A percentile compares a stretch with the other conserved stretches of the same genome.
phyloP scores from a whole-genome alignment of 2,113 vertebrate genomes.

The Colaptes auratus region DNA sequence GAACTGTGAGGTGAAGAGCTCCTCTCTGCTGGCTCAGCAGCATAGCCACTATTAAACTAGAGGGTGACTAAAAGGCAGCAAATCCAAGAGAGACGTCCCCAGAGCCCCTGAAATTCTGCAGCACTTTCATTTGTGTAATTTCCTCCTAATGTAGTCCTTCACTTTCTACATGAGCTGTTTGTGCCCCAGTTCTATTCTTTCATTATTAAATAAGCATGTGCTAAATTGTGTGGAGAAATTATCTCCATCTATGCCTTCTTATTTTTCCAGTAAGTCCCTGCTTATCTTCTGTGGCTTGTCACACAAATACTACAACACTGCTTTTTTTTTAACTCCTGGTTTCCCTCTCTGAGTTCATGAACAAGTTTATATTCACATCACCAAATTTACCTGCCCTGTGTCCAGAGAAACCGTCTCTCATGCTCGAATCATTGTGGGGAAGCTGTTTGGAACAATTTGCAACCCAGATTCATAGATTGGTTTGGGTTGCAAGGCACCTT shows the following conservation, averaged over 20 bases:
- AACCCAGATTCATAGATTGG: too few species aligned
- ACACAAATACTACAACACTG: background rate
- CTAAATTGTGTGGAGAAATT: background rate
- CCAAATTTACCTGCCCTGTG: background rate
- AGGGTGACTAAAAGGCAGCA: background rate
- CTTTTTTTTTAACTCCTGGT: background rate
- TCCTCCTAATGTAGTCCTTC: background rate
- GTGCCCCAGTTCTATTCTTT: background rate
- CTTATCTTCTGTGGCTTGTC: background rate
- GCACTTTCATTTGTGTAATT: background rate
- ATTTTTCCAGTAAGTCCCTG: background rate
- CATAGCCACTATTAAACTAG: background rate
- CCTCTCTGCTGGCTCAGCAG: background rate
- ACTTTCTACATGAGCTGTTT: background rate
- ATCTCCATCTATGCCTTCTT: background rate
- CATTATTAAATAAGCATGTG: background rate
- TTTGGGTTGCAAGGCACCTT: too few species aligned
- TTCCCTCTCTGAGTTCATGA: background rate
- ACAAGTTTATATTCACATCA: background rate
- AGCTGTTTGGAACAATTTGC: background rate
- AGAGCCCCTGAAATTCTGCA: background rate
- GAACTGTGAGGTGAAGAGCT: accelerated
- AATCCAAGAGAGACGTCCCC: background rate
- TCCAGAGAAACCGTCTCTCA: background rate
- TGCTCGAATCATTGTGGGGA: background rate